A percentile compares a stretch with the other conserved stretches of the same genome.
These are phyloP conservation scores for Pelagia noctiluca DNA, from an alignment of 30 jellyfish, hydroid and myxozoan species.

Conservation along the genomic window DNA sequence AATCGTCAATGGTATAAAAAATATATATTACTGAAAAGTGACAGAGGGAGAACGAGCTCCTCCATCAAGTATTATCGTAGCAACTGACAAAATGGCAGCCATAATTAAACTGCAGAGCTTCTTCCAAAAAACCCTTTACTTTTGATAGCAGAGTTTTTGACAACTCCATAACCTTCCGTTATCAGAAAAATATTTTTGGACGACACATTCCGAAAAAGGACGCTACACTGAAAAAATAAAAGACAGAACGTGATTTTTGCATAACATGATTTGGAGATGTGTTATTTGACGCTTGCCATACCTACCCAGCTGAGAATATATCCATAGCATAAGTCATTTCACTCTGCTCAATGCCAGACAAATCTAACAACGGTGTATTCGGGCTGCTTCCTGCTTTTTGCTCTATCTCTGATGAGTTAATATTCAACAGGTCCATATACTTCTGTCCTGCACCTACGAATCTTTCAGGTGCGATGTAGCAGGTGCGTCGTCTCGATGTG, in stretches of 20 bases:
- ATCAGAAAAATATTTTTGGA: too few species aligned
- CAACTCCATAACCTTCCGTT: too few species aligned
- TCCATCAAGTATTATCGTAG: too few species aligned
- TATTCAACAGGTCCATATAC: conserved; percentile 45
- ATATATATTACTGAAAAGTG: too few species aligned
- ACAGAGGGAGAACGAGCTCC: too few species aligned
- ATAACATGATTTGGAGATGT: background rate
- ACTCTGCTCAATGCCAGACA: conserved; percentile 81
- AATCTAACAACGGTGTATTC: conserved; percentile 76
- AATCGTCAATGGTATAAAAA: too few species aligned
- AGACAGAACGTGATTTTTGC: background rate
- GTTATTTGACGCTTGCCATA: background rate
- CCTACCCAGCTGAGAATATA: conserved; percentile 97
- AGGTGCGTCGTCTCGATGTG: conserved; percentile 94
- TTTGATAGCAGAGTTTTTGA: too few species aligned
- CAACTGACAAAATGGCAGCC: too few species aligned
- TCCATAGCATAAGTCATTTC: conserved; percentile 93
- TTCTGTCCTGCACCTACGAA: conserved; percentile 84
- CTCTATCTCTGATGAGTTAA: conserved; percentile 47
- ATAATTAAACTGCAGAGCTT: too few species aligned
- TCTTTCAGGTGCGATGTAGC: conserved; percentile 99
- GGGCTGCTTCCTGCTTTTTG: conserved; percentile 66
- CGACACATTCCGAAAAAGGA: too few species aligned
- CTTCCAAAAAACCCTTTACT: too few species aligned
- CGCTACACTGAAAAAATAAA: too few species aligned